Evolutionary conservation across 2,888 invertebrate species (phyloP), one percentile per base, ranked within the genome.

Genomic region (Mimachlamys varia): DNA sequence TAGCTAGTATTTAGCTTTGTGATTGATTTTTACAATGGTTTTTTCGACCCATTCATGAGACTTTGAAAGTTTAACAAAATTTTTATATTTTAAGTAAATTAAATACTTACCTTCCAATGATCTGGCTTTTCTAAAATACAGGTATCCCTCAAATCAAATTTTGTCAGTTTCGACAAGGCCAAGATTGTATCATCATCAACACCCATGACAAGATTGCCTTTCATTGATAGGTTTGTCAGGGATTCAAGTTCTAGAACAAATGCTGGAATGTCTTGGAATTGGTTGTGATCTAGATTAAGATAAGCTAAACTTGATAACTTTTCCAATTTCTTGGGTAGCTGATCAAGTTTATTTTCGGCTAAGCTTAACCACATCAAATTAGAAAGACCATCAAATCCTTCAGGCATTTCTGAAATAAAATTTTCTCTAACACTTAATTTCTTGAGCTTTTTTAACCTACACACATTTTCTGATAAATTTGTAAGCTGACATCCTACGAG

Each of bases 111-210:
- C 95, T 95, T 96, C 96, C 96, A 96, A 89, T 96, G 95, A 10
- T 91, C 90, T n/a, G 96, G 96, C 88, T 95, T 94, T n/a, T 92
- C 92, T 10, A 91, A 89, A 19, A 96, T 93, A n/a, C 89, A 89
- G 90, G 95, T 96, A 76, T 96, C 95, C 91, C 96, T 93, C 38
- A 96, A 93, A 93, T 96, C 96, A 93, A 96, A 94, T 89, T 95
- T 95, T n/a, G 94, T 94, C 5, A 96, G 93, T 53, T 94, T 94
- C 5, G 95, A 93, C 58, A 96, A 92, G 12, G 94, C 95, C 44
- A 96, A 90, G 10, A 96, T 91, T n/a, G 94, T 94, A 90, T 96
- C 95, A 93, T 96, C 96, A 55, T 92, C 89, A 7, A 96, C 93
- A n/a, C 88, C 90, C 10, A 88, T 91, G 17, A 96, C 94, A 37